Evolutionary conservation across 2,888 invertebrate species (phyloP).

Genomic region (Drosophila hamatofila): DNA sequence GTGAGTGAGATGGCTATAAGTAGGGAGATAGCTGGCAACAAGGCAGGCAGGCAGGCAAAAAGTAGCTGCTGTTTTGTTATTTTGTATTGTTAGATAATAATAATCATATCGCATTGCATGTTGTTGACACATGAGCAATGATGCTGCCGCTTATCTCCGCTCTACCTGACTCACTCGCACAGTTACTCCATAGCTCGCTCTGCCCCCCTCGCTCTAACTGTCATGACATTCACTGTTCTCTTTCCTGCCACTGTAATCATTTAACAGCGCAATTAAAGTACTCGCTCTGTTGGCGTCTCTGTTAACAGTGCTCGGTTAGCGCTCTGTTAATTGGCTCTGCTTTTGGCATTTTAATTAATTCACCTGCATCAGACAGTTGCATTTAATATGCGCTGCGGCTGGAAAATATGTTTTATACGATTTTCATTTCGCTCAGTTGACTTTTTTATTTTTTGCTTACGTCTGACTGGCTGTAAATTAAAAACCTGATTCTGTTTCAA

Average conservation of each 20-base stretch:
- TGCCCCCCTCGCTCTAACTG: not conserved
- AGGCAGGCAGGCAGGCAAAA: slow-evolving; percentile 64
- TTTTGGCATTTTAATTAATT: slow-evolving; percentile 61
- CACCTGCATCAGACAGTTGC: slow-evolving; percentile 51
- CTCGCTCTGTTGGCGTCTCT: slow-evolving; percentile 36
- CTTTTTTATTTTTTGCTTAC: slow-evolving; percentile 4
- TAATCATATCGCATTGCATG: slow-evolving; percentile 80
- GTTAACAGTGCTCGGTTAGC: slow-evolving; percentile 30
- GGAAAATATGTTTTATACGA: slow-evolving; percentile 48
- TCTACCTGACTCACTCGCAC: slow-evolving; percentile 10
- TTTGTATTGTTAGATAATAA: slow-evolving; percentile 78
- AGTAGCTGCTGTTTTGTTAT: slow-evolving; percentile 74
- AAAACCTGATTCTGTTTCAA: slow-evolving; percentile 72
- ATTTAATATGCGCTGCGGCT: slow-evolving; percentile 59
- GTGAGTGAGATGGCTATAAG: slow-evolving; percentile 9
- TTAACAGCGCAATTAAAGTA: slow-evolving; percentile 55
- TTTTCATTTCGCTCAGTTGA: slow-evolving; percentile 34
- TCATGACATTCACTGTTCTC: not conserved
- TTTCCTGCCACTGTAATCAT: slow-evolving; percentile 37
- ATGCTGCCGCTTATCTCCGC: slow-evolving; percentile 66
- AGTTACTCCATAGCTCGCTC: not conserved
- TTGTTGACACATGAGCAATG: slow-evolving; percentile 80
- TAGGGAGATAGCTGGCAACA: slow-evolving; percentile 9
- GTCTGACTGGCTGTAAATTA: slow-evolving; percentile 56
- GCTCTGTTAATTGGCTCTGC: slow-evolving; percentile 35